These are phyloP conservation scores for Apis laboriosa DNA, from an alignment of 1,140 invertebrate genomes.

Conservation along the genomic window DNA sequence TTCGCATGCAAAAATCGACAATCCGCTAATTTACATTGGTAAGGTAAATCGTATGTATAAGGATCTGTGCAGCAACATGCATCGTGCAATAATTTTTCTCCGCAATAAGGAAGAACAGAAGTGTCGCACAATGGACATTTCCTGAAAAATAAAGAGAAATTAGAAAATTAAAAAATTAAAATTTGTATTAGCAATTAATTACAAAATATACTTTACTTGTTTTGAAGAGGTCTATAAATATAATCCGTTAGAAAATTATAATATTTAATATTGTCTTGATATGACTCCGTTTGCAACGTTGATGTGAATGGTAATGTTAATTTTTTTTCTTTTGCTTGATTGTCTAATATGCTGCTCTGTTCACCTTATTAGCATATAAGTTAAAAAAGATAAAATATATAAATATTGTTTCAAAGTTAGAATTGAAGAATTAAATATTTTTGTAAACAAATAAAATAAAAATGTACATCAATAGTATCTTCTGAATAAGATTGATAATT, in stretches of 20 bases:
- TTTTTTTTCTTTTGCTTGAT: neutral
- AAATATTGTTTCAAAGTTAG: neutral
- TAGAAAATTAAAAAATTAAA: neutral
- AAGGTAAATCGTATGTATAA: slow-evolving; percentile 77
- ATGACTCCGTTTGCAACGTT: neutral
- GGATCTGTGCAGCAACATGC: slow-evolving; percentile 85
- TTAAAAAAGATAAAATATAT: neutral
- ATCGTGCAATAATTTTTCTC: slow-evolving; percentile 87
- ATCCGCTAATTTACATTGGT: slow-evolving; percentile 85
- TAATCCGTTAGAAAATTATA: slow-evolving; percentile 16
- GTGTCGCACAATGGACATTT: slow-evolving; percentile 87
- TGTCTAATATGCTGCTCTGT: neutral
- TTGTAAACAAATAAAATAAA: no score
- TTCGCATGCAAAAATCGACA: slow-evolving; percentile 88
- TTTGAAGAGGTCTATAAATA: slow-evolving; percentile 5
- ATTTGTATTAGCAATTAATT: neutral
- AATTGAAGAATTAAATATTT: no score
- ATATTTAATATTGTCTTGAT: neutral
- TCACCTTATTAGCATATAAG: neutral
- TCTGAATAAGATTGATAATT: no score
- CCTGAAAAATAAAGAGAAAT: slow-evolving; percentile 27
- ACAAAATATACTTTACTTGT: slow-evolving; percentile 16
- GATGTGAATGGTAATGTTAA: neutral
- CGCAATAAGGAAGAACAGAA: slow-evolving; percentile 88
- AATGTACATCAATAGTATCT: no score